Percentiles rank a stretch among this genome's conserved stretches.
Evolutionary conservation across 2,113 vertebrate species (phyloP).

Genomic region (Canis aureus): DNA sequence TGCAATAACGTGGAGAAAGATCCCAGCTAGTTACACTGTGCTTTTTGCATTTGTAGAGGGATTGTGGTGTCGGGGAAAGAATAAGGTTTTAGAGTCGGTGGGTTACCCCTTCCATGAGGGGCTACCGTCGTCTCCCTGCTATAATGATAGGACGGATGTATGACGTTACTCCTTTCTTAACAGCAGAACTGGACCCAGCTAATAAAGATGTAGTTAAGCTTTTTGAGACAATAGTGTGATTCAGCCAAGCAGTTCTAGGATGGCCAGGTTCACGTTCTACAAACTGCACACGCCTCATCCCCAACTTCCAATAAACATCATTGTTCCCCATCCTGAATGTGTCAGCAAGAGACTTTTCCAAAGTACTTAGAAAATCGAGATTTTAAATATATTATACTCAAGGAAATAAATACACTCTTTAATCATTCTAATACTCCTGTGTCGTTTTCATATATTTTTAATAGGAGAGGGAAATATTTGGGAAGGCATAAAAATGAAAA

Average conservation of each 20-base stretch:
- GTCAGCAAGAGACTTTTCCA: not conserved
- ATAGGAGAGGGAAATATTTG: not conserved
- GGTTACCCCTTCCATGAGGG: not conserved
- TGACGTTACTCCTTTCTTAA: not conserved
- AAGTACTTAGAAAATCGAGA: not conserved
- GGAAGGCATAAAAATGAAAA: not conserved
- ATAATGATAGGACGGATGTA: not conserved
- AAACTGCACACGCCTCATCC: not conserved
- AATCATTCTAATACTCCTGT: not conserved
- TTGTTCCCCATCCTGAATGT: not conserved
- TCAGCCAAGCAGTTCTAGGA: not conserved
- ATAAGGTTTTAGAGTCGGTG: not conserved
- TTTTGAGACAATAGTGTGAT: slow-evolving; percentile 17
- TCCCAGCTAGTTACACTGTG: not conserved
- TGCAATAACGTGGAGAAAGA: slow-evolving; percentile 2
- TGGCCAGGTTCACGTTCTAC: not conserved
- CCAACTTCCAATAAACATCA: not conserved
- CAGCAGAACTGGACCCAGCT: not conserved
- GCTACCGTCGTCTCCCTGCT: not conserved
- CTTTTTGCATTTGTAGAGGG: not conserved
- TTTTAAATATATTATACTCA: not conserved
- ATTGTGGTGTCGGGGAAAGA: not conserved
- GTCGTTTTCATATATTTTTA: slow-evolving; percentile 21
- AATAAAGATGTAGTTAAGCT: not conserved
- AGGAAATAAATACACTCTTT: not conserved